Conservation (phyloP, 37 sponge, comb jelly and placozoan genomes). For the Chondrilla cf. caribensis region DNA sequence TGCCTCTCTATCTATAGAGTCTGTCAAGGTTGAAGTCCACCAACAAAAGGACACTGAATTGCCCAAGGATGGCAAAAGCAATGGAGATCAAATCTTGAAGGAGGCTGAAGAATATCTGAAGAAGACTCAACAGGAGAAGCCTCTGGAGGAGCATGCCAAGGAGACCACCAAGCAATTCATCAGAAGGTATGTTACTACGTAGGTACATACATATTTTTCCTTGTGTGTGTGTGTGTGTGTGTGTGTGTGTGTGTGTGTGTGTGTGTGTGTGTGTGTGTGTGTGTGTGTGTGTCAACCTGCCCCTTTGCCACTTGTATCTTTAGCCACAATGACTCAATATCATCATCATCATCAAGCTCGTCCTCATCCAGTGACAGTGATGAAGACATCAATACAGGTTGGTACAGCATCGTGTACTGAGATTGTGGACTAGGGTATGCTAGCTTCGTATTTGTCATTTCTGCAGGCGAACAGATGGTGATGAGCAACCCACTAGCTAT, state of each 20-base stretch:
- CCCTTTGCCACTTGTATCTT: neutral
- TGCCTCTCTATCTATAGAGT: too few relatives aligned
- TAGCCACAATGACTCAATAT: too few relatives aligned
- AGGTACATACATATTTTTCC: too few relatives aligned
- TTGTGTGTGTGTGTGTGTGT: too few relatives aligned
- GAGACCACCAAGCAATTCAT: too few relatives aligned
- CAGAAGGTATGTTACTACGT: too few relatives aligned
- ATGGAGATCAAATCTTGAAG: neutral
- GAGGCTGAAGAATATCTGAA: slow-evolving; percentile 20
- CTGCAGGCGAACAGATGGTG: slow-evolving; percentile 5
- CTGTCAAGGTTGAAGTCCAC: too few relatives aligned
- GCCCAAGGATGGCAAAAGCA: neutral
- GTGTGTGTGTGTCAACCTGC: too few relatives aligned
- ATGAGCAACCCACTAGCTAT: slow-evolving; percentile 43
- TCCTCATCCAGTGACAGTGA: slow-evolving; percentile 7
- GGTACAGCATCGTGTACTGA: neutral
- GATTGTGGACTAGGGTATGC: neutral
- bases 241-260: too few relatives aligned
- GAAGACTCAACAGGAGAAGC: neutral
- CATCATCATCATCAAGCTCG: too few relatives aligned
- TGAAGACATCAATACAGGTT: slow-evolving; percentile 3
- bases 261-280: too few relatives aligned
- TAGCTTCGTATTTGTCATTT: neutral
- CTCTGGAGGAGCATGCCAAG: too few relatives aligned
- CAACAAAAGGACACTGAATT: neutral